These are phyloP conservation scores for Polietes domitor DNA, from an alignment of 2,888 invertebrate species.

Conservation along the genomic window DNA sequence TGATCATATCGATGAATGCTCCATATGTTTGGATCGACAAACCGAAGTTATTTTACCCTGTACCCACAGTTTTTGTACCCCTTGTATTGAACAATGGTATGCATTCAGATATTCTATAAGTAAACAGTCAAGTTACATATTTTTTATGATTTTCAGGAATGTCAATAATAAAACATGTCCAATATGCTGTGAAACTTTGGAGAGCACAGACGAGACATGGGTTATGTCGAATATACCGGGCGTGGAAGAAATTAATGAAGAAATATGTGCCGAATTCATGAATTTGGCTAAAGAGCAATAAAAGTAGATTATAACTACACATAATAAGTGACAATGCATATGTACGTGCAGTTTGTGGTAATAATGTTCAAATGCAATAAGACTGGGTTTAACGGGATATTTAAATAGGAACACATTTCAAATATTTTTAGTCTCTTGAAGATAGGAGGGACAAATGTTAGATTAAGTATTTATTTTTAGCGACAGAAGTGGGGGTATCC, in stretches of 20 bases:
- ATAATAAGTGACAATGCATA: background rate
- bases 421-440: too few relatives aligned
- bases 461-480: too few relatives aligned
- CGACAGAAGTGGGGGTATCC: too few relatives aligned
- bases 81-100: constrained; percentile 88
- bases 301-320: background rate
- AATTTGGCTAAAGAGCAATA: constrained; percentile 71
- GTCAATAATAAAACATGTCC: constrained; percentile 87
- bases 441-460: too few relatives aligned
- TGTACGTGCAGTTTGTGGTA: too few relatives aligned
- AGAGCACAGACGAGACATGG: constrained; percentile 86
- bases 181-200: constrained; percentile 84
- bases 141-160: constrained; percentile 82
- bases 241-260: constrained; percentile 83
- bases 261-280: constrained; percentile 80
- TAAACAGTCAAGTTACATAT: background rate
- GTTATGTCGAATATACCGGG: constrained; percentile 84
- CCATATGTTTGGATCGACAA: constrained; percentile 87
- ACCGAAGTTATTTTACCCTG: constrained; percentile 87
- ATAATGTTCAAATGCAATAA: background rate
- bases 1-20: constrained; percentile 83
- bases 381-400: background rate
- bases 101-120: background rate
- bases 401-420: too few relatives aligned
- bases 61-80: constrained; percentile 86